phyloP scores from a whole-genome alignment of 2,797 vertebrate genomes.

The Somateria mollissima region DNA sequence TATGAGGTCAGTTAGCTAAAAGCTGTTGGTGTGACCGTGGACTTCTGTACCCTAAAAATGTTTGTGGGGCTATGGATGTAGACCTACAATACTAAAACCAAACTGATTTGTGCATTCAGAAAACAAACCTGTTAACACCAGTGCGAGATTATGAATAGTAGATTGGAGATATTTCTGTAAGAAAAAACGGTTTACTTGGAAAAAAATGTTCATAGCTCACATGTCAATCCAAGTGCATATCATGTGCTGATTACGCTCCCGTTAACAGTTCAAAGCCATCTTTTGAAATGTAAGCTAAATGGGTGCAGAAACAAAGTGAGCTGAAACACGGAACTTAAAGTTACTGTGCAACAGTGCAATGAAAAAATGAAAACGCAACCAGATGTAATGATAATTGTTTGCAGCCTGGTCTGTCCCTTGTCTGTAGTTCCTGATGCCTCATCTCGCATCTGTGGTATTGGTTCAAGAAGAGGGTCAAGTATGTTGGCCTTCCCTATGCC shows the following conservation, averaged over 20 bases:
- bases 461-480: not conserved
- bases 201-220: not conserved
- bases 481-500: not conserved
- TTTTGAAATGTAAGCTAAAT: not conserved
- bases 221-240: no score
- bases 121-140: not conserved
- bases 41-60: not conserved
- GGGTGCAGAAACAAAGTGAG: not conserved
- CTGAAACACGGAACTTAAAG: not conserved
- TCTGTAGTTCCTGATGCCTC: not conserved
- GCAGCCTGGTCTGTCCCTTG: not conserved
- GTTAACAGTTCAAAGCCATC: not conserved
- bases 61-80: not conserved
- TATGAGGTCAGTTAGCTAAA: not conserved
- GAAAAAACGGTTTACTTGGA: not conserved
- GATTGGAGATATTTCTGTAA: not conserved
- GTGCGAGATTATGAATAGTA: not conserved
- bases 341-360: not conserved
- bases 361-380: not conserved
- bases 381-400: not conserved
- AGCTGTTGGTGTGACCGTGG: not conserved
- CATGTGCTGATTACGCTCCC: not conserved
- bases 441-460: rapidly evolving
- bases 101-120: not conserved
- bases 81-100: not conserved